Percentiles rank a stretch among this genome's conserved stretches.
phyloP scores from a whole-genome alignment of 2,113 vertebrate genomes.

The Lagopus muta region DNA sequence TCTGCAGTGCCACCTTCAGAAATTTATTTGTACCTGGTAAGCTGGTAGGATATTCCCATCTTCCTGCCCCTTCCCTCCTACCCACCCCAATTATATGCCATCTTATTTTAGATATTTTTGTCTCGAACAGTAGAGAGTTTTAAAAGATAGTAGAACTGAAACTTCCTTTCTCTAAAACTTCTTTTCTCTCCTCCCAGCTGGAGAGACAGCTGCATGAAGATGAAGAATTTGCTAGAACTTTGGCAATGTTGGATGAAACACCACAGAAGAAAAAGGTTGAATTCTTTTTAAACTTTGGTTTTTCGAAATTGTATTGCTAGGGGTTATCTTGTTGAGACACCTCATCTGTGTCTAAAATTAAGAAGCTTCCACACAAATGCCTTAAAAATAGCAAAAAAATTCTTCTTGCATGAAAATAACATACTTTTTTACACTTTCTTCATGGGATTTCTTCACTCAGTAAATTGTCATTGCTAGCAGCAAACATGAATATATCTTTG shows the following conservation, averaged over 20 bases:
- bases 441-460: background rate
- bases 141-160: background rate
- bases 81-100: background rate
- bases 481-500: background rate
- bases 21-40: background rate
- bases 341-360: background rate
- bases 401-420: background rate
- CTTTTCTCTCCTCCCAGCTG: constrained; percentile 74
- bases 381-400: background rate
- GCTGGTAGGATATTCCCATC: background rate
- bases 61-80: no score
- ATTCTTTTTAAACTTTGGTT: background rate
- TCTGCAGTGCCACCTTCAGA: background rate
- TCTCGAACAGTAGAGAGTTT: background rate
- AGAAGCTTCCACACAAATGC: background rate
- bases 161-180: background rate
- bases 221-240: constrained; percentile 92
- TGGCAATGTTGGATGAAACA: constrained; percentile 91
- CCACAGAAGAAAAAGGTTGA: constrained; percentile 89
- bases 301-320: background rate
- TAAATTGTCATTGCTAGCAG: background rate
- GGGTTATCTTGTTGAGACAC: background rate
- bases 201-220: constrained; percentile 94
- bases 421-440: background rate
- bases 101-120: background rate